A percentile compares a stretch with the other conserved stretches of the same genome.
phyloP scores from a whole-genome alignment of 2,113 vertebrate species.

The Tetraodon nigroviridis region DNA sequence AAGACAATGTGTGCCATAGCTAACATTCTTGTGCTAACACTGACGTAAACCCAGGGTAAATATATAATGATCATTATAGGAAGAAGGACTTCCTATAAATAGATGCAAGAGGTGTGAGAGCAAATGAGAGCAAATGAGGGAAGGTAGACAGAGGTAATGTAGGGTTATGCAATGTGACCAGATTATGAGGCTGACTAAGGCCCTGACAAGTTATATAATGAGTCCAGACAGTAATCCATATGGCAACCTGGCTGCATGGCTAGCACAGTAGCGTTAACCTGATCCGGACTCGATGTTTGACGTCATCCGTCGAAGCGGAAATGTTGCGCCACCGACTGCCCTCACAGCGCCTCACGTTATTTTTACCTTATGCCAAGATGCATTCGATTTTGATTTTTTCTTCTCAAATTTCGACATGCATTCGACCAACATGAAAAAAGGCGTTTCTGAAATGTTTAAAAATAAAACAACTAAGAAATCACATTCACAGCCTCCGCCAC shows the following conservation, averaged over 20 bases:
- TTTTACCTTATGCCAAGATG: too few relatives aligned
- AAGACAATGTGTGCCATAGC: not conserved
- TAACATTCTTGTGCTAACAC: constrained; percentile 5
- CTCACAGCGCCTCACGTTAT: too few relatives aligned
- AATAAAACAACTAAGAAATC: too few relatives aligned
- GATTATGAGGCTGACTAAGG: constrained; percentile 47
- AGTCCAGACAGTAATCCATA: constrained; percentile 60
- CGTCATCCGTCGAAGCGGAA: constrained; percentile 1
- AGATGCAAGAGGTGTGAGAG: constrained; percentile 5
- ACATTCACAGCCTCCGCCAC: too few relatives aligned
- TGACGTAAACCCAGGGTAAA: not conserved
- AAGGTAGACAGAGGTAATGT: constrained; percentile 40
- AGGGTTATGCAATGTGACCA: constrained; percentile 54
- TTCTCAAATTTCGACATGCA: too few relatives aligned
- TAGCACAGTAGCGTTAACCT: constrained; percentile 17
- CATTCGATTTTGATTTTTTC: too few relatives aligned
- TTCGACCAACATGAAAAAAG: too few relatives aligned
- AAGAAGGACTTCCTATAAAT: not conserved
- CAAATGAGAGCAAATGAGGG: constrained; percentile 20
- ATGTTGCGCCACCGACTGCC: too few relatives aligned
- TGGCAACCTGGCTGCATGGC: constrained; percentile 28
- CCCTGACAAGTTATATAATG: constrained; percentile 56
- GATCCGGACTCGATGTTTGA: not conserved
- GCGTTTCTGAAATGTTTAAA: too few relatives aligned
- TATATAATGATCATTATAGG: not conserved